Percentiles rank a stretch among this genome's conserved stretches.
Evolutionary conservation across 1,140 invertebrate genomes (phyloP).

Genomic region (Lordiphosa clarofinis): DNA sequence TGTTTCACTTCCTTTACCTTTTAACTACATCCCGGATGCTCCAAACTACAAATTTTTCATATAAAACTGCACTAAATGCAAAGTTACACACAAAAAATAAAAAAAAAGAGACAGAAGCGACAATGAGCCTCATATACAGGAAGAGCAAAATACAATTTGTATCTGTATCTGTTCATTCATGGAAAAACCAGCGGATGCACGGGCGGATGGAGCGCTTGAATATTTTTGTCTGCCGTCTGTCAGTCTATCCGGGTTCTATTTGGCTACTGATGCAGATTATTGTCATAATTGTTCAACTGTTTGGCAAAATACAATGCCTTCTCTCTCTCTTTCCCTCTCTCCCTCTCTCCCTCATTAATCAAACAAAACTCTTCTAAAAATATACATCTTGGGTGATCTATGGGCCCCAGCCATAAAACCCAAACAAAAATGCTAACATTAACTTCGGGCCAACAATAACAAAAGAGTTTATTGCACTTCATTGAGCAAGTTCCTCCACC

Average conservation of each 20-base stretch:
- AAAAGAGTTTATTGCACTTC: conserved; percentile 72
- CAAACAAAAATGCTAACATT: conserved; percentile 60
- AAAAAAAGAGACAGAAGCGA: conserved; percentile 31
- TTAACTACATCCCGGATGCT: conserved; percentile 73
- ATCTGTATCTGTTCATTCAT: conserved; percentile 59
- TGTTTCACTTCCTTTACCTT: conserved; percentile 75
- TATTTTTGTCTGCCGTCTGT: conserved; percentile 27
- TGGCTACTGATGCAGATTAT: conserved; percentile 59
- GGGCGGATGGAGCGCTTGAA: conserved; percentile 74
- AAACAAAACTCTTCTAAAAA: conserved; percentile 42
- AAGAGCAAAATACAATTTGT: conserved; percentile 26
- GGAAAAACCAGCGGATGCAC: conserved; percentile 72
- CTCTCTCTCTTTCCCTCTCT: conserved; percentile 2
- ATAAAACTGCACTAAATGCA: conserved; percentile 66
- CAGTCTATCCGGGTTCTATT: conserved; percentile 54
- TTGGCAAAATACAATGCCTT: conserved; percentile 25
- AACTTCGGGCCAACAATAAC: conserved; percentile 66
- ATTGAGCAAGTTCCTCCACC: conserved; percentile 9
- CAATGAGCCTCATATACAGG: conserved; percentile 48
- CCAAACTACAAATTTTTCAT: conserved; percentile 44
- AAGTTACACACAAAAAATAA: conserved; percentile 62
- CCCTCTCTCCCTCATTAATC: conserved; percentile 14
- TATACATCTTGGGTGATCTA: conserved; percentile 55
- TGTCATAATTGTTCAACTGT: conserved; percentile 60
- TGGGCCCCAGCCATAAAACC: conserved; percentile 19